Conservation (phyloP, 2,113 vertebrate species). For the Corythornis cristatus region DNA sequence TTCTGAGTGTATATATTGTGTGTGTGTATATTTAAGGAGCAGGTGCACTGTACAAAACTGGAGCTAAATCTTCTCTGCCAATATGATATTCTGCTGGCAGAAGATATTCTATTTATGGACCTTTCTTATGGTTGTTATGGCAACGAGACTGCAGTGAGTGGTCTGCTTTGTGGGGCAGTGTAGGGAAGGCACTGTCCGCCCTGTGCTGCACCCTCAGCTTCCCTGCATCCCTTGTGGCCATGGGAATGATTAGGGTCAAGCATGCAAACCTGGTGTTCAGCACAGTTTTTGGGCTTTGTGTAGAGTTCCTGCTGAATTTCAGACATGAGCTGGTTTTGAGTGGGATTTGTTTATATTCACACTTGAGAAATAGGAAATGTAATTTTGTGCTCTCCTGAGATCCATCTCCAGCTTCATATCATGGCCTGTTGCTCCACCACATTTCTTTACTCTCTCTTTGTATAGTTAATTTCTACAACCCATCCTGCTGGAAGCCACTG, state of each 20-base stretch:
- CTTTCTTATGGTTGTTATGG: conserved; percentile 40
- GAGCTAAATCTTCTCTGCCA: neutral
- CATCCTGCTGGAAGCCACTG: neutral
- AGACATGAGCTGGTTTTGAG: neutral
- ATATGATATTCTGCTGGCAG: neutral
- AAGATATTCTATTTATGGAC: conserved; percentile 36
- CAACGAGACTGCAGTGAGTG: neutral
- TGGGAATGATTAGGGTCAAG: neutral
- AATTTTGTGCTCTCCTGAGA: neutral
- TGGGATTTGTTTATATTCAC: neutral
- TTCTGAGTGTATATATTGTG: neutral
- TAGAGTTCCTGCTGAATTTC: neutral
- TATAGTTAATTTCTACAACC: neutral
- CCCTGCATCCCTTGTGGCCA: neutral
- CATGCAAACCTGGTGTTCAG: neutral
- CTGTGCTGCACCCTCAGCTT: neutral
- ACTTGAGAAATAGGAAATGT: neutral
- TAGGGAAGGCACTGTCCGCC: neutral
- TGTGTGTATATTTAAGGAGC: neutral
- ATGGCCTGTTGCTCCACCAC: neutral
- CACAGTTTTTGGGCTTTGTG: neutral
- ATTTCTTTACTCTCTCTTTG: neutral
- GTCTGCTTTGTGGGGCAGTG: neutral
- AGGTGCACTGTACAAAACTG: neutral
- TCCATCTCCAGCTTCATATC: neutral